Evolutionary conservation across 2,888 invertebrate species (phyloP), one percentile per base, ranked within the genome.

Genomic region (Ormyrus labotus): DNA sequence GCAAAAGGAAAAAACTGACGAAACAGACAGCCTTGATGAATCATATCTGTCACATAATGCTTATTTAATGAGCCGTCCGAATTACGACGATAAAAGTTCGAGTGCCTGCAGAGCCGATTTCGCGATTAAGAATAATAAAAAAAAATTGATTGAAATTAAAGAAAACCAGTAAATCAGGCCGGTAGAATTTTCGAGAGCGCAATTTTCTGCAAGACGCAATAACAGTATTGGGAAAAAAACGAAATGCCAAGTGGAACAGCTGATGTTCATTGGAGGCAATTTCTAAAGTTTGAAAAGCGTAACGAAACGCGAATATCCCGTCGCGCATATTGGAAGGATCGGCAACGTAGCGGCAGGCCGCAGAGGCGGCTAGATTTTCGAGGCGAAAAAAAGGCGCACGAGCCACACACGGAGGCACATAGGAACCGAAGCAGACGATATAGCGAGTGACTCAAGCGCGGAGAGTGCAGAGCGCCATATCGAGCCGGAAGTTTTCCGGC

Each of bases 401-500:
- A 34, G 34, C 34, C 34, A 34, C n/a, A 55, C 10, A n/a, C 57
- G 13, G 57, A 11, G 57, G 57, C 57, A 13, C n/a, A 57, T 9
- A 13, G 57, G 11, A n/a, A 57, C 13, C 13, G 11, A n/a, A 11
- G 57, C 11, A 13, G 5, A 13, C 13, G n/a, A 13, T 13, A 13
- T 34, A 34, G 68, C 55, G 68, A 13, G 55, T 58, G 63, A 63
- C 45, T 63, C 72, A 60, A 63, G 55, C 61, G 13, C 45, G 47
- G 63, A 45, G 63, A 45, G 63, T 47, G 68, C 68, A 45, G 50
- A 55, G 50, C 63, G 47, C 63, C 64, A 74, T 74, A 74, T 69
- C 79, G 64, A 79, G 69, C 69, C 74, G 79, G 79, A 79, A 79
- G 79, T 69, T 74, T 79, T 79, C 73, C 71, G 65, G 70, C 47